These are phyloP conservation scores for Chionis minor DNA, from an alignment of 2,113 vertebrate genomes.

Conservation along the genomic window DNA sequence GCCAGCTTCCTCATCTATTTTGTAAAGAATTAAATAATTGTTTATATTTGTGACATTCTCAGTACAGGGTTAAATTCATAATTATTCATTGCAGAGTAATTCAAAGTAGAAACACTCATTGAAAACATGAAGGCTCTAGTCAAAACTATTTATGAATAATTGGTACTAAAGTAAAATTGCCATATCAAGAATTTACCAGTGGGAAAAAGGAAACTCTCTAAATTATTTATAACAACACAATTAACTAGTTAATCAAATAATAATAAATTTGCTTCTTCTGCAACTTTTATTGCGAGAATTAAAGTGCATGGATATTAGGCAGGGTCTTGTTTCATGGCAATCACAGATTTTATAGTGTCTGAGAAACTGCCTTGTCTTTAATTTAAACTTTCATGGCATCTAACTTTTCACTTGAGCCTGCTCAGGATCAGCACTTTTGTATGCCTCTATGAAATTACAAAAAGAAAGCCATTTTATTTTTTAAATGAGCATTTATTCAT, in stretches of 20 bases:
- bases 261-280: slow-evolving; percentile 43
- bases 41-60: slow-evolving; percentile 1
- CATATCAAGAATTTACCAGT: slow-evolving; percentile 29
- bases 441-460: background rate
- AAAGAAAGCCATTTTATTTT: background rate
- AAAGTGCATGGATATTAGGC: background rate
- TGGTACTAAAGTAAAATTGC: slow-evolving; percentile 37
- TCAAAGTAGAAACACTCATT: slow-evolving; percentile 25
- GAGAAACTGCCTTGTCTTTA: slow-evolving; percentile 5
- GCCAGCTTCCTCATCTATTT: background rate
- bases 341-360: background rate
- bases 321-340: background rate
- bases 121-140: slow-evolving; percentile 43
- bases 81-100: slow-evolving; percentile 16
- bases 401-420: slow-evolving; percentile 16
- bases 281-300: slow-evolving; percentile 26
- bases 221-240: slow-evolving; percentile 50
- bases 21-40: slow-evolving; percentile 10
- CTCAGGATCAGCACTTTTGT: background rate
- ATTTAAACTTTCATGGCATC: background rate
- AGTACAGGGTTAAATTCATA: background rate
- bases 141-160: slow-evolving; percentile 8
- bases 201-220: background rate
- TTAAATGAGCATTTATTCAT: slow-evolving; percentile 4
- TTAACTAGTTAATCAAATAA: slow-evolving; percentile 54